phyloP scores from a whole-genome alignment of 2,113 vertebrate genomes.

The Ia io region DNA sequence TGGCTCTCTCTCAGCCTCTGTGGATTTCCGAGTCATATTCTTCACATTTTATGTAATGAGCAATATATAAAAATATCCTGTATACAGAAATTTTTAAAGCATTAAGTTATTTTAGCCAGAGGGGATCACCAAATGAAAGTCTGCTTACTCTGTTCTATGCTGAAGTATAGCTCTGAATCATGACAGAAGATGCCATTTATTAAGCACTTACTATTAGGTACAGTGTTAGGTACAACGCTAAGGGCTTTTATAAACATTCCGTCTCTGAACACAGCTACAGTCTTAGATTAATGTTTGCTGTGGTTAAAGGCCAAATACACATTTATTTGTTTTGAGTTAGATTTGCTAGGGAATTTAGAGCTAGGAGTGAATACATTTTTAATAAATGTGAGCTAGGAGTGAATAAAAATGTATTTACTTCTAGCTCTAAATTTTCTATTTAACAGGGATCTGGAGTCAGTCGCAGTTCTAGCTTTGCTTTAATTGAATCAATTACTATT shows the following conservation, averaged over 20 bases:
- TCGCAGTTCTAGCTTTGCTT: neutral
- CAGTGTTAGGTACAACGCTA: neutral
- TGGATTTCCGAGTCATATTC: neutral
- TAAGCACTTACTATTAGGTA: neutral
- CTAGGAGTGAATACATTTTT: neutral
- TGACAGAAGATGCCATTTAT: neutral
- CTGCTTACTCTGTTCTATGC: neutral
- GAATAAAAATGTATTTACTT: neutral
- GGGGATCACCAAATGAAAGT: neutral
- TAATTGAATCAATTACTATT: neutral
- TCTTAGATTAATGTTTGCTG: neutral
- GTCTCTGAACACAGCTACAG: neutral
- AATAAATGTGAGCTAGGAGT: neutral
- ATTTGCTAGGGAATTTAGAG: neutral
- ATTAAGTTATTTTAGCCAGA: constrained; percentile 1
- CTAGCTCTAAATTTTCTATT: neutral
- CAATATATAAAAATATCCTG: neutral
- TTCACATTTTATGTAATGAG: neutral
- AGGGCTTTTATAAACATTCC: neutral
- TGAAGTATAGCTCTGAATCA: neutral
- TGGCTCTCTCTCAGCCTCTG: neutral
- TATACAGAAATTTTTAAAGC: neutral
- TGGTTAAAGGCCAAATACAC: neutral
- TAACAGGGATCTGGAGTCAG: neutral
- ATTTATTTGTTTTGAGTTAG: constrained; percentile 13